Base-by-base conservation (phyloP, 2,888 invertebrate species). In the Watsonalla cultraria region DNA sequence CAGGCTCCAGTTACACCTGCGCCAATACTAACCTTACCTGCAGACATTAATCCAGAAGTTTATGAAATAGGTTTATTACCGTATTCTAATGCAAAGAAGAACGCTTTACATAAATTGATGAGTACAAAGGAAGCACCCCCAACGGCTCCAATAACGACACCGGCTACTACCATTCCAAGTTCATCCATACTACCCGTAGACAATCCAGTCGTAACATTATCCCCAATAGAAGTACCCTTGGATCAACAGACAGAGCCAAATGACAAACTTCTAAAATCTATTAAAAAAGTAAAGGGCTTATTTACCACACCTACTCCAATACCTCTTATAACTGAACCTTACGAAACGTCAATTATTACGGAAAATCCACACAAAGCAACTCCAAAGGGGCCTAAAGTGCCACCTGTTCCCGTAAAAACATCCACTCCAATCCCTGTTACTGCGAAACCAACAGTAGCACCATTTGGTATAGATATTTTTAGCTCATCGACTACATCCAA, bases 171-270 rank as follows among this genome's bases (percentile, higher is more conserved):
- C 7, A 15, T 55, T n/a, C 49, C 53, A 47, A 5, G 24, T 45
- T 15, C 45, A 47, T 42, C 42, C 5, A 42, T 11, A 9, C 11
- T 24, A 42, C 37, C 53, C 42, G 11, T 42, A 13, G 13, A 39
- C 5, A 54, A 61, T 15, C 46, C 54, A 42, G 52, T 52, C 13
- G 58, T 61, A 34, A 61, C 60, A 11, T 42, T 68, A 59, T 66
- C 65, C 7, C 67, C 63, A 0, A 57, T 63, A 53, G 68, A 58
- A 51, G 35, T 47, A 5, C 33, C 58, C 60, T 55, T 46, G 56
- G 42, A 57, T 56, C n/a, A 51, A 54, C 35, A 51, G 51, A 49
- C 53, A 54, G 54, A 47, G 45, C 47, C 59, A 64, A 64, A 61
- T 64, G 57, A 53, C 53, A 54, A 54, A 61, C 52, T 51, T 52